Base-by-base conservation (phyloP, 2,888 invertebrate genomes). In the Hecatera dysodea region DNA sequence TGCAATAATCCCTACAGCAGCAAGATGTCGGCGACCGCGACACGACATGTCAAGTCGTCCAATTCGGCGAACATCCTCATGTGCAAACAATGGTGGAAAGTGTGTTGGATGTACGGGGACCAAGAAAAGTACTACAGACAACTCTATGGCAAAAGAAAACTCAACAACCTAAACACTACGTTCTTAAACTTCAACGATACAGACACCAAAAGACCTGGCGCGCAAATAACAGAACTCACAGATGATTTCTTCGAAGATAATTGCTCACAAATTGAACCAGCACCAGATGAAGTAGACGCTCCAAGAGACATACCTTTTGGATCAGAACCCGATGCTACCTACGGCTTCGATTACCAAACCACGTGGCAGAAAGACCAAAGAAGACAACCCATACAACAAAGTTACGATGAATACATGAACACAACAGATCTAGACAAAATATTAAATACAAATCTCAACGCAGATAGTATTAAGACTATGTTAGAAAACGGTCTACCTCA, bases 41-140 rank as follows among this genome's bases (percentile, higher is more conserved):
- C 96, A 29, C 90, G 94, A 74, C 96, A 96, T 79, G 95, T 96
- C 50, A 96, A 96, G 86, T 90, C 95, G 19, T 96, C 96, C 6
- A 96, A 96, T 84, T 96, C 97, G 50, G 97, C 97, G 77, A 98
- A 98, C 93, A 97, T 98, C 90, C 93, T 98, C 80, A 98, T 98
- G 97, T 98, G 98, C 95, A 97, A 97, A 92, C 98, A 98, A 96
- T 98, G 98, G 98, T 98, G 98, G 98, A 98, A 98, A 93, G 98
- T 98, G 75, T 98, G 98, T 90, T 98, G 98, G 97, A 97, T 98
- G 96, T 97, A 98, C 90, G 98, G 98, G 62, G 98, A 98, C 92
- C 98, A 98, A 89, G 98, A 98, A 89, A 98, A 98, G 90, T 98
- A 98, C 95, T 98, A 98, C 96, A 96, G 98, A 87, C 98, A 98